Evolutionary conservation across 2,797 vertebrate genomes (phyloP).

Genomic region (Erethizon dorsatum): DNA sequence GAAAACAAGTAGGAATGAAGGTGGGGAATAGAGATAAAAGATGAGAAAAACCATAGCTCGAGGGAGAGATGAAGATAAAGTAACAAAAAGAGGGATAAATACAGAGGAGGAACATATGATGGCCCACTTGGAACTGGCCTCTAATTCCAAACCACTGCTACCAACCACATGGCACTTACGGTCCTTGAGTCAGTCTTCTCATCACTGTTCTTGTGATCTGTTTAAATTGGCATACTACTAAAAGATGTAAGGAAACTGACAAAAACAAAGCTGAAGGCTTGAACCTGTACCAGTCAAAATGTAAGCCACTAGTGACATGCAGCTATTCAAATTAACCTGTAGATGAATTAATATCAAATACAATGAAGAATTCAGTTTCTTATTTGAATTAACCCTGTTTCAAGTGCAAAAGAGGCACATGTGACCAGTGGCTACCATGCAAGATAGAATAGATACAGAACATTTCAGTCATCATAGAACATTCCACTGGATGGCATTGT

Average conservation of each 20-base stretch:
- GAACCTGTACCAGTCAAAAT: neutral
- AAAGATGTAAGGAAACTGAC: neutral
- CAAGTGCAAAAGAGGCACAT: neutral
- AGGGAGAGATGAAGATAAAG: neutral
- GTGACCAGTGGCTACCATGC: neutral
- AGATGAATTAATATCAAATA: constrained; percentile 1
- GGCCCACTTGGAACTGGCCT: neutral
- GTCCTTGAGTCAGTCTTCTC: neutral
- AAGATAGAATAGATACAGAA: neutral
- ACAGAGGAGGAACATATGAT: neutral
- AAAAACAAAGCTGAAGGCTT: neutral
- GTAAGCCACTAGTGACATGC: neutral
- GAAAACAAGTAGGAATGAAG: neutral
- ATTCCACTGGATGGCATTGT: neutral
- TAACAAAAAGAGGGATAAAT: neutral
- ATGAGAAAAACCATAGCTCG: neutral
- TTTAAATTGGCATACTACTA: neutral
- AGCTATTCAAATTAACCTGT: neutral
- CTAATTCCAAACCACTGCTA: neutral
- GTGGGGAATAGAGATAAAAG: neutral
- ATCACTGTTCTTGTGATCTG: neutral
- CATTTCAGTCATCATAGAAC: neutral
- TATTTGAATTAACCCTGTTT: neutral
- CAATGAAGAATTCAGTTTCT: constrained; percentile 26
- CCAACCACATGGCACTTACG: neutral